phyloP scores from a whole-genome alignment of 2,888 invertebrate species.

The Bruchidius siliquastri region DNA sequence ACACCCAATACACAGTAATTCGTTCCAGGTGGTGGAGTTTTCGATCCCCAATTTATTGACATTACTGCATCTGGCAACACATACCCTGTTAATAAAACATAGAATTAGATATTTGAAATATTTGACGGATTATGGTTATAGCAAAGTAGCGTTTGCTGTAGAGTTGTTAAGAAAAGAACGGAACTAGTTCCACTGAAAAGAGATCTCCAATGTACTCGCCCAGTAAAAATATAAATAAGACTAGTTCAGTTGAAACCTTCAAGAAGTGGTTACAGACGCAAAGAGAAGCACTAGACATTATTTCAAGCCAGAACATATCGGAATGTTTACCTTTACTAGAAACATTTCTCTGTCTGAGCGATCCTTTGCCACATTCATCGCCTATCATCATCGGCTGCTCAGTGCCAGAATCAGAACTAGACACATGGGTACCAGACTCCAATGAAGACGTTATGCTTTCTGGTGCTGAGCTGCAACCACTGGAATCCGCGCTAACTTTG shows the following conservation, averaged over 20 bases:
- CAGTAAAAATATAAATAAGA: too few relatives aligned
- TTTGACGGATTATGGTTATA: too few relatives aligned
- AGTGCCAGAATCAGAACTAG: slow-evolving; percentile 48
- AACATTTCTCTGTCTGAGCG: slow-evolving; percentile 33
- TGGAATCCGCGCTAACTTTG: slow-evolving; percentile 48
- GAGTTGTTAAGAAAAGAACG: too few relatives aligned
- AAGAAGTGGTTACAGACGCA: too few relatives aligned
- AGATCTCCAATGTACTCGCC: too few relatives aligned
- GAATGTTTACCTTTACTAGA: slow-evolving; percentile 20
- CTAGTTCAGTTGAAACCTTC: too few relatives aligned
- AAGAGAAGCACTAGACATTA: too few relatives aligned
- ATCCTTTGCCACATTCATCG: slow-evolving; percentile 27
- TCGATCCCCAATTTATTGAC: slow-evolving; percentile 14
- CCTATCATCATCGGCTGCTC: slow-evolving; percentile 36
- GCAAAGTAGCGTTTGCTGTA: too few relatives aligned
- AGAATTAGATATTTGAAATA: neutral
- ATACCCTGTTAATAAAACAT: slow-evolving; percentile 12
- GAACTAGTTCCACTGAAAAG: too few relatives aligned
- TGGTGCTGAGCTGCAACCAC: slow-evolving; percentile 55
- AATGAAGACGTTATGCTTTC: slow-evolving; percentile 55
- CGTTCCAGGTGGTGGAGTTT: slow-evolving; percentile 13
- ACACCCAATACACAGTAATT: slow-evolving; percentile 38
- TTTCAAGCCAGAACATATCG: too few relatives aligned
- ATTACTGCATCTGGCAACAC: slow-evolving; percentile 14
- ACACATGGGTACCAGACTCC: slow-evolving; percentile 51